Conservation (phyloP, 2,113 vertebrate species). For the Talpa occidentalis region DNA sequence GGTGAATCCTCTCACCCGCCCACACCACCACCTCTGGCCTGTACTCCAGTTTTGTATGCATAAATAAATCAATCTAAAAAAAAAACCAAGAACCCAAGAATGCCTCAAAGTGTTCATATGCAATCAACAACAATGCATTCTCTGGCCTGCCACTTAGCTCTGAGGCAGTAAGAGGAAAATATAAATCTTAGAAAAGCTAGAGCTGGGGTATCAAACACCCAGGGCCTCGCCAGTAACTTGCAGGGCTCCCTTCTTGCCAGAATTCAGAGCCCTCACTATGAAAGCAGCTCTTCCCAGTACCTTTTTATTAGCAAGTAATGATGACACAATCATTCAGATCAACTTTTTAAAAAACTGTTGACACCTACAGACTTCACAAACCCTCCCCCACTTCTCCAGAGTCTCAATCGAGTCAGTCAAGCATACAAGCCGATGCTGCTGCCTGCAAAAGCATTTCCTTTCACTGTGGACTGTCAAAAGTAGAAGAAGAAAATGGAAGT, state of each 20-base stretch:
- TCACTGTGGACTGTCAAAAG: conserved; percentile 83
- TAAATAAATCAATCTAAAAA: too few relatives aligned
- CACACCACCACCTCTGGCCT: too few relatives aligned
- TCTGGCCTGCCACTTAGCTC: neutral
- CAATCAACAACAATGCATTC: rapidly evolving
- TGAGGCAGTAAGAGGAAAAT: neutral
- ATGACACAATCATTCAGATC: conserved; percentile 66
- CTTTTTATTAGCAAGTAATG: conserved; percentile 64
- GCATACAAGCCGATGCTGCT: conserved; percentile 82
- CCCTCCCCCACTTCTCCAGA: conserved; percentile 74
- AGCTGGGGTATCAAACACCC: neutral
- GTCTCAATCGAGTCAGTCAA: conserved; percentile 80
- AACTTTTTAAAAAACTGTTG: conserved; percentile 71
- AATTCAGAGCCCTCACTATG: neutral
- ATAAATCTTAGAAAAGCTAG: neutral
- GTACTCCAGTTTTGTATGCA: too few relatives aligned
- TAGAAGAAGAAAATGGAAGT: conserved; percentile 87
- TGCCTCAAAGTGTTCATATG: neutral
- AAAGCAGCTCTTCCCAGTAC: neutral
- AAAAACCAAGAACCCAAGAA: neutral
- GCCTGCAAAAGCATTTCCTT: conserved; percentile 86
- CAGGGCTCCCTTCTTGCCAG: neutral
- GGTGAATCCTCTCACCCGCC: too few relatives aligned
- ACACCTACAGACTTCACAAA: conserved; percentile 75
- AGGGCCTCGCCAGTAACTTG: neutral